Conservation (phyloP, 1,140 invertebrate species). For the Reticulitermes speratus region DNA sequence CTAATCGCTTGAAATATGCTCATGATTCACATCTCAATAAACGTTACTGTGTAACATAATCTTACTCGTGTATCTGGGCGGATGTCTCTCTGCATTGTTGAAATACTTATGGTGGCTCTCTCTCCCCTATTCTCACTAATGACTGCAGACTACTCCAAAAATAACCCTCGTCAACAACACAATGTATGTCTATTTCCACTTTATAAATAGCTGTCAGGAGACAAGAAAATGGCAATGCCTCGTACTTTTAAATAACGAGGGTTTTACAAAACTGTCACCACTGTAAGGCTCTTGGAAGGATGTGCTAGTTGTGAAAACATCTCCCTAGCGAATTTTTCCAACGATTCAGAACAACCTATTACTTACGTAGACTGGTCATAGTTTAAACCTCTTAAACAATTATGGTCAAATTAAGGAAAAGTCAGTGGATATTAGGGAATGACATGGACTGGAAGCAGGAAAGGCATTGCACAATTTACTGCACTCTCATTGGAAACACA, state of each 20-base stretch:
- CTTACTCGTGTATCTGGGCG: background rate
- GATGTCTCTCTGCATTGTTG: background rate
- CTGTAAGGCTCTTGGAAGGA: background rate
- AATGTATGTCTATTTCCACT: background rate
- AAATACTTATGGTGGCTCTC: background rate
- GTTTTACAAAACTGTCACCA: background rate
- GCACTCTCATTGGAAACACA: no score
- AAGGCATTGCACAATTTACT: no score
- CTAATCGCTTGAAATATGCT: background rate
- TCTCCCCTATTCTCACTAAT: background rate
- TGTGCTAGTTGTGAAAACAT: background rate
- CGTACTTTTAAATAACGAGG: background rate
- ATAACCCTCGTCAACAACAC: background rate
- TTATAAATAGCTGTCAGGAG: conserved; percentile 4
- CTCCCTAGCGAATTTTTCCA: background rate
- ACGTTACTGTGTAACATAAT: background rate
- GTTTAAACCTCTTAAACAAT: no score
- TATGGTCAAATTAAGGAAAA: no score
- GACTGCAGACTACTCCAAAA: background rate
- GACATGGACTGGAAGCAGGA: no score
- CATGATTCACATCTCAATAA: background rate
- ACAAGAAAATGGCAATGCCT: background rate
- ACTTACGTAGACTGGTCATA: no score
- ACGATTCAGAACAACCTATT: background rate
- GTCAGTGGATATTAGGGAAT: no score